Evolutionary conservation across 2,888 invertebrate genomes (phyloP), one percentile per base, ranked within the genome.

Genomic region (Operophtera brumata): DNA sequence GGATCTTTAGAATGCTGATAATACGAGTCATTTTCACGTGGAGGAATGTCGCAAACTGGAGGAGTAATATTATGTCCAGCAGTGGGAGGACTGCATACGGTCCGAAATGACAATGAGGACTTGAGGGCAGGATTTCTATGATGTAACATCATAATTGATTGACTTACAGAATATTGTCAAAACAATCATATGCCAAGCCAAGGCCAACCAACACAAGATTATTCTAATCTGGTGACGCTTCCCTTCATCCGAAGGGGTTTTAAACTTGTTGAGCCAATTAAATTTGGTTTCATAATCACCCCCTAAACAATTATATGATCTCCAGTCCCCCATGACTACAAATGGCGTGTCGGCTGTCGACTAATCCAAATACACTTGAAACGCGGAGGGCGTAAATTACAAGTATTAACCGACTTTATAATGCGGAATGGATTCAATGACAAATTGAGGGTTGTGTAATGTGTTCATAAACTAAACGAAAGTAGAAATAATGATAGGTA

Each of bases 201-300:
- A 70, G 20, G 30, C 9, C 64, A 65, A 57, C 55, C 45, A 20
- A 20, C 20, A 53, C 45, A 66, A 65, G 66, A 69, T 69, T 61
- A 73, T 71, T 65, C 66, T 71, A 70, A 71, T 73, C 71, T 66
- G 67, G 62, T 71, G 59, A 67, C 70, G 60, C 67, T 47, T 73
- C 75, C 72, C 73, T 71, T 65, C 65, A 67, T 70, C 73, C 70
- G 74, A 75, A 76, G 76, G 77, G 84, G 81, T 70, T 77, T 70
- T 66, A 77, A 77, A 81, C 84, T 84, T 83, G 82, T 86, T 82
- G 84, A 84, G 81, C 75, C 80, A 82, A 86, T 86, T 85, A 84
- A 84, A 78, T 74, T 77, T 73, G 74, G 74, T 75, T 78, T 78
- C 77, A 80, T 80, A 82, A 83, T 78, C 76, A 73, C 74, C 78